Evolutionary conservation across 2,797 vertebrate genomes (phyloP).

Genomic region (Valencia hispanica): DNA sequence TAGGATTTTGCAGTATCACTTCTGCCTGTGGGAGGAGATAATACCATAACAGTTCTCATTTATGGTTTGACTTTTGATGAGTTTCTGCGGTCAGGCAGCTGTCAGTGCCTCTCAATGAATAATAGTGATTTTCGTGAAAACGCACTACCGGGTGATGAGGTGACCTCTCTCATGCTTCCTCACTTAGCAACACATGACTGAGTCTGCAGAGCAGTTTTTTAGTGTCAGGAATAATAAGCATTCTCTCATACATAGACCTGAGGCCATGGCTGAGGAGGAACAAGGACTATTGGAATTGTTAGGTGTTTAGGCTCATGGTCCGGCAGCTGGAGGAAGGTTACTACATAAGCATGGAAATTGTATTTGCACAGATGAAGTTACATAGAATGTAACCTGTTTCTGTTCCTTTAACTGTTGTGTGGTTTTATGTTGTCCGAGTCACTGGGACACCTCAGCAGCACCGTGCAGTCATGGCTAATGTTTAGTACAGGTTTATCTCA

Average conservation of each 20-base stretch:
- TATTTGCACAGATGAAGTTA: neutral
- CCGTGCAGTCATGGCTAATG: slow-evolving; percentile 34
- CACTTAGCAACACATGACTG: slow-evolving; percentile 29
- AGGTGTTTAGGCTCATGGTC: neutral
- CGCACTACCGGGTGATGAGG: slow-evolving; percentile 5
- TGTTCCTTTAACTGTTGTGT: neutral
- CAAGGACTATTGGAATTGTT: too few relatives aligned
- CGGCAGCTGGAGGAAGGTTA: neutral
- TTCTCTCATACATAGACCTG: neutral
- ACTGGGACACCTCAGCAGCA: neutral
- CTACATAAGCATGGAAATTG: neutral
- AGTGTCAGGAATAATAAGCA: neutral
- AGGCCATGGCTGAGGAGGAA: slow-evolving; percentile 3
- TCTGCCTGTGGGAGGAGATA: neutral
- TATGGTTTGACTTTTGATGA: slow-evolving; percentile 8
- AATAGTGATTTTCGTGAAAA: slow-evolving; percentile 5
- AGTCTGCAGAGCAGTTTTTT: slow-evolving; percentile 12
- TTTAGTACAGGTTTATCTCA: slow-evolving; percentile 25
- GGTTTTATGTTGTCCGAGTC: neutral
- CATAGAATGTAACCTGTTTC: neutral
- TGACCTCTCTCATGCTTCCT: slow-evolving; percentile 16
- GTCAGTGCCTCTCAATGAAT: slow-evolving; percentile 13
- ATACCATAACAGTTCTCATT: neutral
- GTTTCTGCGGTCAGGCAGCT: slow-evolving; percentile 43
- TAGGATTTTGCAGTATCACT: neutral